Conservation (phyloP, 2,888 invertebrate species). For the Ochropleura leucogaster region DNA sequence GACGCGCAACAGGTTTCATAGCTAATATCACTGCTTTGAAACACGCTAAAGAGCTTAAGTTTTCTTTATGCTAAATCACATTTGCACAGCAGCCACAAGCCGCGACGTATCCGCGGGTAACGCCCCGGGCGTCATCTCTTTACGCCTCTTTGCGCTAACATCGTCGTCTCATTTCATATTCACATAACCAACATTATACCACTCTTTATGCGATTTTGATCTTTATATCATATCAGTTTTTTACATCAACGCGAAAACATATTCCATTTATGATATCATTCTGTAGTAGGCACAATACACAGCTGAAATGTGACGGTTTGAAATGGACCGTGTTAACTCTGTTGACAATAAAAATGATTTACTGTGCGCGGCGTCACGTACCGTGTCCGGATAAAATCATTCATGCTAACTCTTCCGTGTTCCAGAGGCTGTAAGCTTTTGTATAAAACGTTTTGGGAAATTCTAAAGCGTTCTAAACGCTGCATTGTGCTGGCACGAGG, state of each 20-base stretch:
- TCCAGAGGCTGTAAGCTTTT: slow-evolving; percentile 49
- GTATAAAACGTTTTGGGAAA: slow-evolving; percentile 43
- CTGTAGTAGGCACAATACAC: slow-evolving; percentile 30
- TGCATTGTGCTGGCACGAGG: slow-evolving; percentile 35
- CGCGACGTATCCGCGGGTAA: slow-evolving; percentile 6
- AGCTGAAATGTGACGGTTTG: slow-evolving; percentile 37
- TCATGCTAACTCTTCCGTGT: slow-evolving; percentile 53
- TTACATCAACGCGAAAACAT: slow-evolving; percentile 45
- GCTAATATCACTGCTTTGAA: slow-evolving; percentile 59
- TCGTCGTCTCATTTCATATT: slow-evolving; percentile 53
- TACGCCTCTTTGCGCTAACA: slow-evolving; percentile 33
- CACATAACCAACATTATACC: slow-evolving; percentile 40
- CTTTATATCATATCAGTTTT: slow-evolving; percentile 43
- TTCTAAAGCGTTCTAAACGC: slow-evolving; percentile 26
- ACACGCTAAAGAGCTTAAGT: slow-evolving; percentile 57
- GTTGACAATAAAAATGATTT: slow-evolving; percentile 61
- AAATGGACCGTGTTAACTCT: slow-evolving; percentile 47
- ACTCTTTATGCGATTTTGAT: slow-evolving; percentile 42
- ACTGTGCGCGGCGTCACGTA: slow-evolving; percentile 37
- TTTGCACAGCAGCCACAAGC: slow-evolving; percentile 16
- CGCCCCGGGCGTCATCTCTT: slow-evolving; percentile 30
- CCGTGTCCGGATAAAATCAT: slow-evolving; percentile 50
- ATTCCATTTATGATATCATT: slow-evolving; percentile 30
- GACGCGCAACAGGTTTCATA: slow-evolving; percentile 69
- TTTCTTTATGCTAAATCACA: slow-evolving; percentile 51